Percentiles rank a stretch among this genome's conserved stretches.
Evolutionary conservation across 1,140 invertebrate genomes (phyloP).

Genomic region (Formica exsecta): DNA sequence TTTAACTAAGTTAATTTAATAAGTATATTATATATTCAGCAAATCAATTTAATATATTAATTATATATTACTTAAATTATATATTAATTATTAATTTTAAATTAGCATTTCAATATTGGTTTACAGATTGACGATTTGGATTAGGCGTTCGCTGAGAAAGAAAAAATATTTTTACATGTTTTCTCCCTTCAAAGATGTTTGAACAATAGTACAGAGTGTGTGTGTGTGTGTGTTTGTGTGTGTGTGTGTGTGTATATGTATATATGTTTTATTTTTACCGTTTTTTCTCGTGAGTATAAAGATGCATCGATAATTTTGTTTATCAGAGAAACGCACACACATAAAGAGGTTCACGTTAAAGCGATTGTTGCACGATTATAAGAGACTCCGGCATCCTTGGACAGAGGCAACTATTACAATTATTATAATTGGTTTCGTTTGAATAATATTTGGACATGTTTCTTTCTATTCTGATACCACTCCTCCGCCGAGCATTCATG

Average conservation of each 20-base stretch:
- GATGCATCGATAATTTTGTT: neutral
- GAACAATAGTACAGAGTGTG: neutral
- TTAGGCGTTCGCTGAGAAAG: neutral
- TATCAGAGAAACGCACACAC: neutral
- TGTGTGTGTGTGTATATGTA: too few relatives aligned
- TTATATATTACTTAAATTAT: too few relatives aligned
- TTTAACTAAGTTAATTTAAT: constrained; percentile 24
- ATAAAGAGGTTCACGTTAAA: neutral
- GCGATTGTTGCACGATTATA: neutral
- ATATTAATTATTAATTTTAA: neutral
- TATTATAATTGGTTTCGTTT: neutral
- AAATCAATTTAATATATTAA: too few relatives aligned
- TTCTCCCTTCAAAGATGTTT: neutral
- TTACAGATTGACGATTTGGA: neutral
- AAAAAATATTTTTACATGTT: neutral
- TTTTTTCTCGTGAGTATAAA: neutral
- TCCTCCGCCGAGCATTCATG: constrained; percentile 20
- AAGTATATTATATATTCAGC: neutral
- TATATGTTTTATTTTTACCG: neutral
- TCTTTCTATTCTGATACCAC: neutral
- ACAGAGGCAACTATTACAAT: neutral
- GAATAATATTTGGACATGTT: constrained; percentile 4
- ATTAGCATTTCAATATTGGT: neutral
- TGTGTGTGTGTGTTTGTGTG: too few relatives aligned
- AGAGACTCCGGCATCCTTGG: neutral